Evolutionary conservation across 2,113 vertebrate genomes (phyloP), one percentile per base, ranked within the genome.

Genomic region (Oncorhynchus gorbuscha): DNA sequence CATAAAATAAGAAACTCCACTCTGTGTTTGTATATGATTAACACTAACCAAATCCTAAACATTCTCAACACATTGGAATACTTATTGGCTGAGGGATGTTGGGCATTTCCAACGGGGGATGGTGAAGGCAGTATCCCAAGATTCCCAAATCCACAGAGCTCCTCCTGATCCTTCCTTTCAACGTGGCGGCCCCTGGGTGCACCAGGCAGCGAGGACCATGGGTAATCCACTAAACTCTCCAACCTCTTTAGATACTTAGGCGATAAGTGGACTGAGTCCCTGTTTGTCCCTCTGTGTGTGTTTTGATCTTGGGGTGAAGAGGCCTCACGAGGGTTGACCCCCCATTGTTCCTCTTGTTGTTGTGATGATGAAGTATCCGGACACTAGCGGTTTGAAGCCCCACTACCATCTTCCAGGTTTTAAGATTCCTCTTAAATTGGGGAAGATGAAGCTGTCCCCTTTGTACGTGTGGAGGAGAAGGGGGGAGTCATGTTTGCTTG

Each of bases 151-250:
- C 58, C 3, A 2, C 24, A 74, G 7, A 26, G 73, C 35, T 75
- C 77, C 61, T 75, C 68, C 72, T 79, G 3, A 81, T 61, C 71
- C 73, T 24, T 77, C 69, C 77, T 85, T 74, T 81, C 11, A 51
- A 71, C 12, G 11, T 76, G 74, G 82, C 70, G 6, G 69, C 83
- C 65, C 78, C 71, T 67, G 51, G n/a, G 71, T 74, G 76, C 45
- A 77, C 72, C 83, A 83, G 84, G 79, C 72, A 85, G 13, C 77
- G 76, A 80, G 85, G 82, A 86, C 86, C 86, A 76, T 20, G 78
- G 71, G 75, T 90, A 91, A 90, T 92, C 89, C 89, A 84, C 80
- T 78, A 86, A 89, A 90, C 81, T 86, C 85, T 76, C 79, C 76
- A 76, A 87, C 83, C 78, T 88, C 87, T 90, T 79, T 83, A 86